Evolutionary conservation across 2,888 invertebrate species (phyloP).

Genomic region (Lepidochrysops patricia): DNA sequence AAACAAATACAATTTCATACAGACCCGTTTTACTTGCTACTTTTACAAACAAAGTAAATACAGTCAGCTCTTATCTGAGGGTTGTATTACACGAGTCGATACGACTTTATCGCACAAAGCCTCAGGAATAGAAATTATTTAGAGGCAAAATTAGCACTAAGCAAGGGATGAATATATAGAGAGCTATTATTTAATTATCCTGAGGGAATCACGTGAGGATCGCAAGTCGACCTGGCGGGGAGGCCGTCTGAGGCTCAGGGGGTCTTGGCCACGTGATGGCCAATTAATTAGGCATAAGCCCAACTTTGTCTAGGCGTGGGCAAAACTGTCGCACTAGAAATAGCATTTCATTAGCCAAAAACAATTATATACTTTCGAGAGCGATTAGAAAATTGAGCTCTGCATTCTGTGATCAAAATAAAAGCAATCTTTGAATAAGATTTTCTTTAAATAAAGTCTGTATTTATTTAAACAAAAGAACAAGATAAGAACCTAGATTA

Average conservation of each 20-base stretch:
- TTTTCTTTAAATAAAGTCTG: too few species aligned
- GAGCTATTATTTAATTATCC: constrained; percentile 60
- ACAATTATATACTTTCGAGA: background rate
- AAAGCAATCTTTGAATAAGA: too few species aligned
- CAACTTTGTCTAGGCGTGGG: constrained; percentile 20
- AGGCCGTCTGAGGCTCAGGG: constrained; percentile 50
- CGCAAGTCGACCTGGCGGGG: constrained; percentile 43
- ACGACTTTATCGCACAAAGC: background rate
- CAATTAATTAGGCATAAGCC: constrained; percentile 54
- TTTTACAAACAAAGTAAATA: background rate
- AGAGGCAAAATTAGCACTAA: constrained; percentile 18
- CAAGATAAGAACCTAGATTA: background rate
- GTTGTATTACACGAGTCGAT: background rate
- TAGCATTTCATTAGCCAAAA: constrained; percentile 7
- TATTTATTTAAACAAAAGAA: background rate
- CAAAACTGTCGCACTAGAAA: constrained; percentile 15
- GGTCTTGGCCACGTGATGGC: constrained; percentile 44
- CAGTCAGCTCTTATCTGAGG: background rate
- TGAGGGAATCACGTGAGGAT: constrained; percentile 45
- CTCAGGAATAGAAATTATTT: background rate
- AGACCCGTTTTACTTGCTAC: background rate
- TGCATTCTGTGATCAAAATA: background rate
- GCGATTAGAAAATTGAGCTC: background rate
- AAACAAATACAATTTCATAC: background rate
- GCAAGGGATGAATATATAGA: constrained; percentile 45